Evolutionary conservation across 2,888 invertebrate genomes (phyloP), one percentile per base, ranked within the genome.

Genomic region (Conchocele bisecta): DNA sequence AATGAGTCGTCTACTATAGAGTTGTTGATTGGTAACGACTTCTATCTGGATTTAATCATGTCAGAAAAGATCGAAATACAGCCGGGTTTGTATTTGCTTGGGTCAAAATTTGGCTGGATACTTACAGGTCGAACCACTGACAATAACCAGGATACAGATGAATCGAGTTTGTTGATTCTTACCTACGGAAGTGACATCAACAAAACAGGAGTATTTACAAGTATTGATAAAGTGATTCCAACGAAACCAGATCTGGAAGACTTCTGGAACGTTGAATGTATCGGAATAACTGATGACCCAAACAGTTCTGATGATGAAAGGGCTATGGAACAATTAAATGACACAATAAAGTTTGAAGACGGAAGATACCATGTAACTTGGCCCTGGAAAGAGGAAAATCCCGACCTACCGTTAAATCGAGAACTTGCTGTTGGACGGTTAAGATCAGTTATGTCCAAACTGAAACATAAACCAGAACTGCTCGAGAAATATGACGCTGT

Each of bases 21-120:
- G 15, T 29, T 64, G 5, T 42, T 64, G 20, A 46, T 64, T 17
- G 64, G 64, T 46, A 54, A 54, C 22, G 54, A 54, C 33, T 54
- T 53, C 20, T 63, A 63, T 26, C 31, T 63, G 28, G 63, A 63
- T 37, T 33, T 63, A 26, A 54, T 63, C 24, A 17, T 53, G 7
- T 13, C 37, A 54, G 28, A 64, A 39, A 54, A 31, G 54, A 28
- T 63, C 2, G 64, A 64, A 29, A 33, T 64, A 22, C 54, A 54
- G 15, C 54, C 42, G 9, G 64, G 64, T 28, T 26, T 64, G 22
- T 42, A 64, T n/a, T 31, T 56, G n/a, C 57, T 65, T 26, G 54
- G 28, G 6, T 51, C 51, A 13, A 61, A 39, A 51, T 22, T 61
- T 11, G 53, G 61, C 28, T 61, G 61, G 61, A 51, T 61, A 11